These are phyloP conservation scores for Heterochromis multidens DNA, from an alignment of 2,113 vertebrate species.

Conservation along the genomic window DNA sequence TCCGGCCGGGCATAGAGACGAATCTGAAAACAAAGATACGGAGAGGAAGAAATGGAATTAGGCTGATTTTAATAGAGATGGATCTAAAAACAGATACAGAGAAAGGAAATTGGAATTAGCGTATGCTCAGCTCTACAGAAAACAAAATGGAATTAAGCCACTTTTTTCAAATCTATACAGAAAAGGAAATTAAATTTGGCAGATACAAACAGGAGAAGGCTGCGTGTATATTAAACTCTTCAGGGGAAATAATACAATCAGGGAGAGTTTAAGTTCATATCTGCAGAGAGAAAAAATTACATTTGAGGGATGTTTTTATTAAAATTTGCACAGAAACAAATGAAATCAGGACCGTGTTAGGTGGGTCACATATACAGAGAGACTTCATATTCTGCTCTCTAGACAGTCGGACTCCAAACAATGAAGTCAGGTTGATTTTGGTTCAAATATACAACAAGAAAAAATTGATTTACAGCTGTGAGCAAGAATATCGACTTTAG, in stretches of 20 bases:
- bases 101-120: background rate
- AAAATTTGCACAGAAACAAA: background rate
- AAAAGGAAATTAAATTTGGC: constrained; percentile 9
- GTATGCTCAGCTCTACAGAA: background rate
- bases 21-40: constrained; percentile 75
- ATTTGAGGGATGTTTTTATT: background rate
- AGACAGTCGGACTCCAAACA: background rate
- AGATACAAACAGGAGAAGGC: background rate
- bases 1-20: constrained; percentile 93
- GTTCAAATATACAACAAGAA: background rate
- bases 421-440: background rate
- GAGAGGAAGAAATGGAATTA: background rate
- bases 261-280: background rate
- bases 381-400: background rate
- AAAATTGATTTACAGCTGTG: background rate
- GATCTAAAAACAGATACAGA: background rate
- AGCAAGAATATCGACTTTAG: background rate
- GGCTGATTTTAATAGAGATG: background rate
- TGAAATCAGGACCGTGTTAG: background rate
- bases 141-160: background rate
- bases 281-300: background rate
- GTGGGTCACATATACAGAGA: constrained; percentile 16
- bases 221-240: background rate
- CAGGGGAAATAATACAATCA: background rate
- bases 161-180: background rate